These are phyloP conservation scores for Mirounga angustirostris DNA, from an alignment of 2,113 vertebrate genomes.

Conservation along the genomic window DNA sequence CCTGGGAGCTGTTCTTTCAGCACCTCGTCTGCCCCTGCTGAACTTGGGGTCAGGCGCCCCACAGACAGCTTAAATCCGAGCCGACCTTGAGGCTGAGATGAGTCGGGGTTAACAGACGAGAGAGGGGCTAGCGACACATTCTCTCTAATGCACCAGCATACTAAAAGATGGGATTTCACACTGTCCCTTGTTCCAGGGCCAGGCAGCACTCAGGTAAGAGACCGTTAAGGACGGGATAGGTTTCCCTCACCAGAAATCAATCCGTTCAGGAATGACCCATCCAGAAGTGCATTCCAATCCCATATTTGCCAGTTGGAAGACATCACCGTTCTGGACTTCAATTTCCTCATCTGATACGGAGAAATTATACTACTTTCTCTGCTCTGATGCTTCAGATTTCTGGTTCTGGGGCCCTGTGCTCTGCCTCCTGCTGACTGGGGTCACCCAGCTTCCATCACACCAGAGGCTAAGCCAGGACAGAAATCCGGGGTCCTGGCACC, in stretches of 20 bases:
- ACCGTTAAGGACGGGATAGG: background rate
- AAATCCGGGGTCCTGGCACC: background rate
- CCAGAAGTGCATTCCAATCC: background rate
- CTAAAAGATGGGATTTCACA: background rate
- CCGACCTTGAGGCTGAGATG: background rate
- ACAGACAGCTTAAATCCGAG: background rate
- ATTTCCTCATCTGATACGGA: background rate
- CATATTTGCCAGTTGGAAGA: background rate
- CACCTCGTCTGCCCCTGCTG: background rate
- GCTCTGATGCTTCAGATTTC: background rate
- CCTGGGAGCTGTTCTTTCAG: constrained; percentile 40
- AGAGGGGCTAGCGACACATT: background rate
- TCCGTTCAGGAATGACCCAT: background rate
- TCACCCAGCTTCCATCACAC: background rate
- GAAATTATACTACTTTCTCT: background rate
- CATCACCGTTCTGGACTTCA: background rate
- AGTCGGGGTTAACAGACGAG: background rate
- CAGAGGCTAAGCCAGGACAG: background rate
- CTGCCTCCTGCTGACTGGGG: background rate
- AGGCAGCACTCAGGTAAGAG: background rate
- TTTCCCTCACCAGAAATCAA: background rate
- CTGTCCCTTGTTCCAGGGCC: background rate
- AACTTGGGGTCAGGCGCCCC: background rate
- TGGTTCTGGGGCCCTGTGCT: background rate
- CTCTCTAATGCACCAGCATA: background rate